phyloP scores from a whole-genome alignment of 2,888 invertebrate genomes.

The Mongoloraphidia duomilia region DNA sequence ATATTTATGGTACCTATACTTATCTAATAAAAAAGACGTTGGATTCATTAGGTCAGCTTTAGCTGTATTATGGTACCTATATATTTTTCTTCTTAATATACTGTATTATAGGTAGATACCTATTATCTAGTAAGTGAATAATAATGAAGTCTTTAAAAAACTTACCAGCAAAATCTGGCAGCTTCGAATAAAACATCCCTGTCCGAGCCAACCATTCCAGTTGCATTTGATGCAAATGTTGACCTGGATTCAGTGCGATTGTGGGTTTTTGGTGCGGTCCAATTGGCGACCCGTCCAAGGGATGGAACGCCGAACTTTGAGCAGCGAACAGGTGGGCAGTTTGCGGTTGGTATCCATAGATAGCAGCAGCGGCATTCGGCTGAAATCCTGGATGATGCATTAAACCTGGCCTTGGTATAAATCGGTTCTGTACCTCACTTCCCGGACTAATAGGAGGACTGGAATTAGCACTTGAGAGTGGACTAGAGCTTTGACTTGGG shows the following conservation, averaged over 20 bases:
- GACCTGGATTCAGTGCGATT: slow-evolving; percentile 27
- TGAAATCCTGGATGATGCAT: slow-evolving; percentile 25
- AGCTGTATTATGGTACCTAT: too few species aligned
- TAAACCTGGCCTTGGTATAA: slow-evolving; percentile 47
- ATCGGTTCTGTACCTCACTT: slow-evolving; percentile 48
- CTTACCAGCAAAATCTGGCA: slow-evolving; percentile 71
- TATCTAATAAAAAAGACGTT: too few species aligned
- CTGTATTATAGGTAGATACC: too few species aligned
- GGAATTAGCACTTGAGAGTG: slow-evolving; percentile 47
- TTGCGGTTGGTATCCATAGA: slow-evolving; percentile 33
- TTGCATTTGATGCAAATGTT: slow-evolving; percentile 63
- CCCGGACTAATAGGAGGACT: slow-evolving; percentile 79
- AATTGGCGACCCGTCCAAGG: slow-evolving; percentile 29
- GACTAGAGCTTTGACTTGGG: slow-evolving; percentile 23
- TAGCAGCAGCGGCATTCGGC: slow-evolving; percentile 15
- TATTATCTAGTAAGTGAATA: not conserved
- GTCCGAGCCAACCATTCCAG: slow-evolving; percentile 84
- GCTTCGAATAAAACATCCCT: slow-evolving; percentile 81
- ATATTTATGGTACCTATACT: too few species aligned
- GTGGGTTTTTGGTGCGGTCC: slow-evolving; percentile 14
- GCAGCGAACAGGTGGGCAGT: slow-evolving; percentile 35
- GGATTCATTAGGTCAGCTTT: too few species aligned
- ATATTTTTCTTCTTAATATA: too few species aligned
- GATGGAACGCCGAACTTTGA: slow-evolving; percentile 38
- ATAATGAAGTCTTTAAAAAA: slow-evolving; percentile 10